Evolutionary conservation across 2,888 invertebrate genomes (phyloP).

Genomic region (Patella caerulea): DNA sequence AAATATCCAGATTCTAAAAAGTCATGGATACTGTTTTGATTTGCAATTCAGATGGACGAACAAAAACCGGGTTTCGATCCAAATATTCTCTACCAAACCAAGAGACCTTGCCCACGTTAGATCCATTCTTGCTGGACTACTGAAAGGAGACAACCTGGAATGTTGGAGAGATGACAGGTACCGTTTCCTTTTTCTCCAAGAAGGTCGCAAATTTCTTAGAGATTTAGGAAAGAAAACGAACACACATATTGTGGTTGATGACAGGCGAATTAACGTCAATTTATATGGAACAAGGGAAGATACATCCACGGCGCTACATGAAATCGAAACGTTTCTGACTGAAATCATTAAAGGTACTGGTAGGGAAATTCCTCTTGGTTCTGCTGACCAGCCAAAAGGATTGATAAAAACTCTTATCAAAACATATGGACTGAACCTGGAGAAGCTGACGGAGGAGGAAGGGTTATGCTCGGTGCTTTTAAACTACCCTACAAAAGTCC

Average conservation of each 20-base stretch:
- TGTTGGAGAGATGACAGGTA: constrained; percentile 27
- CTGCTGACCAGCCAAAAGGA: constrained; percentile 43
- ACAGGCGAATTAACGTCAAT: constrained; percentile 37
- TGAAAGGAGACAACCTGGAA: constrained; percentile 42
- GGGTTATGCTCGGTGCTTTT: constrained; percentile 35
- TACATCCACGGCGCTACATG: constrained; percentile 24
- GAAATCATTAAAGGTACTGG: background rate
- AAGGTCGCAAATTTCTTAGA: constrained; percentile 36
- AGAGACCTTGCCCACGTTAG: constrained; percentile 38
- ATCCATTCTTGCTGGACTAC: constrained; percentile 31
- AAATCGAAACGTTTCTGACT: constrained; percentile 34
- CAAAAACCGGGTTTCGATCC: constrained; percentile 38
- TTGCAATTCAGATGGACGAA: constrained; percentile 25
- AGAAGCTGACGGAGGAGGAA: constrained; percentile 31
- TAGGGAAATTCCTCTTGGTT: constrained; percentile 33
- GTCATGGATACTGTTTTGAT: constrained; percentile 15
- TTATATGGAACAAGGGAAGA: constrained; percentile 40
- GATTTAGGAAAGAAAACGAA: constrained; percentile 34
- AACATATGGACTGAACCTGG: constrained; percentile 43
- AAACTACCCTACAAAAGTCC: constrained; percentile 35
- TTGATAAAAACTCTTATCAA: constrained; percentile 47
- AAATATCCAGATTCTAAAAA: constrained; percentile 20
- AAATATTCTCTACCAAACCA: constrained; percentile 37
- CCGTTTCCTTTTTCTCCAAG: constrained; percentile 34
- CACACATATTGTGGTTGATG: constrained; percentile 40